These are phyloP conservation scores for Clitarchus hookeri DNA, from an alignment of 2,888 invertebrate genomes.

Conservation along the genomic window DNA sequence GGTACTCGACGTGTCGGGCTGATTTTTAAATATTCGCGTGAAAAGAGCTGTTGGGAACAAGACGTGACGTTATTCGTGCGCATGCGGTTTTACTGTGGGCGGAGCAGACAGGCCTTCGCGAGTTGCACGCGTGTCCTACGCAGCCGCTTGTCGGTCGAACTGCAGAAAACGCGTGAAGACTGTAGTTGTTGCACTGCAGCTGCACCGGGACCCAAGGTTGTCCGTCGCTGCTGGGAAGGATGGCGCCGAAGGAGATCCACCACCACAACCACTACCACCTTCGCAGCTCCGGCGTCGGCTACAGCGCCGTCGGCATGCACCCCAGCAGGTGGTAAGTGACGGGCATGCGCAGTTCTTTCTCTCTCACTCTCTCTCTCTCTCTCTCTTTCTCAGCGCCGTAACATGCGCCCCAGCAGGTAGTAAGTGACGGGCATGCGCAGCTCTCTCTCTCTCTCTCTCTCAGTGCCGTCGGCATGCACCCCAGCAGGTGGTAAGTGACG, in stretches of 20 bases:
- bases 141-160: not conserved
- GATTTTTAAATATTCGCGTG: too few species aligned
- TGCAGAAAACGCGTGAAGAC: not conserved
- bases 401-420: not conserved
- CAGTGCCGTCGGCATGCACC: not conserved
- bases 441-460: too few species aligned
- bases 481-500: not conserved
- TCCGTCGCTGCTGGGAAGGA: not conserved
- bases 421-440: too few species aligned
- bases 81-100: too few species aligned
- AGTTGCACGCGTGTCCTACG: too few species aligned
- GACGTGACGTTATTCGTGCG: too few species aligned
- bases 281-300: not conserved
- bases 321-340: not conserved
- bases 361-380: too few species aligned
- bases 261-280: not conserved
- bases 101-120: too few species aligned
- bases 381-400: not conserved
- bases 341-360: too few species aligned
- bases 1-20: too few species aligned
- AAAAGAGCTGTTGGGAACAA: too few species aligned
- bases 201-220: not conserved
- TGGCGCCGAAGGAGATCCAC: not conserved
- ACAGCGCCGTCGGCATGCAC: not conserved
- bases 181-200: not conserved